Base-by-base conservation (phyloP, 2,797 vertebrate species). In the Syngnathus acus region DNA sequence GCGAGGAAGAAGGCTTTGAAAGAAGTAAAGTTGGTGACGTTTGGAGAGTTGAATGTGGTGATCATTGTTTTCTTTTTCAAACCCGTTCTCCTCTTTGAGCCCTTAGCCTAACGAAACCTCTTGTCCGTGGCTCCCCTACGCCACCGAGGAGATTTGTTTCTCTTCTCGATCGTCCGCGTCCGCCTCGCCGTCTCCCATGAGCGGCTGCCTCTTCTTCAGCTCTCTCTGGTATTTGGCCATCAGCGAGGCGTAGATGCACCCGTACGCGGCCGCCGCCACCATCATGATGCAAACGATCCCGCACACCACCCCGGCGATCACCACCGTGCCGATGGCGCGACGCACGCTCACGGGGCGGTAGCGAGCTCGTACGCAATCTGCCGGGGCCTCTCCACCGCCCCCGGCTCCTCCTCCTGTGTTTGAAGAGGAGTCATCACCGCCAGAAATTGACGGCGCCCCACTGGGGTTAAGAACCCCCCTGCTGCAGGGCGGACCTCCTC, bases 251-350 rank as follows among this genome's bases (percentile, higher is more conserved):
- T 99, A 99, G 87, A 99, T 98, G 82, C 97, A 99, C 16, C 97
- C 97, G 0, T 99, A 99, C 21, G 95, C 95, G 0, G 97, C 97
- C 0, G 97, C 97, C 8, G 95, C 97, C 9, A 99, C 95, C 97
- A 99, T 99, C 97, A 99, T 99, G 83, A 99, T 95, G 80, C 96
- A 99, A 19, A 99, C 96, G 0, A 99, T 94, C 65, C 97, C 95
- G 0, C 97, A 99, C 63, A 99, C 95, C 17, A 99, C 97, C 0
- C 96, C 97, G 0, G 97, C 96, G 0, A 99, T 96, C 81, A 98
- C 95, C 81, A 99, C 95, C 0, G 97, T 99, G 82, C 97, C 97
- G 1, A 99, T 96, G 62, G 97, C 97, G 0, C 96, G 90, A 19
- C 97, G 93, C 75, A 99, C 97, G 1, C 96, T 99, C 73, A 93